Conservation (phyloP, 1,140 invertebrate genomes). For the Drosophila persimilis region DNA sequence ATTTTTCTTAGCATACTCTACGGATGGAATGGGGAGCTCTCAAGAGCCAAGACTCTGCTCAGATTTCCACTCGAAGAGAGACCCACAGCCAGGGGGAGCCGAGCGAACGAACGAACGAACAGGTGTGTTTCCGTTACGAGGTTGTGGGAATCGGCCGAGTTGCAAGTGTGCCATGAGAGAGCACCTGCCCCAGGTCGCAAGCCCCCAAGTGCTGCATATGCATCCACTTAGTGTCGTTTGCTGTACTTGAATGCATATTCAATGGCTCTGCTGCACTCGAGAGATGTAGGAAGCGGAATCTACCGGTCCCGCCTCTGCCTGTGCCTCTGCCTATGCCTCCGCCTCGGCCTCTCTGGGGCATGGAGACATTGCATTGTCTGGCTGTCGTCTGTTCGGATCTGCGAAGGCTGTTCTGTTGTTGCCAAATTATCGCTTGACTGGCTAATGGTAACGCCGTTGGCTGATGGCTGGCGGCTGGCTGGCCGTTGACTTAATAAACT, state of each 20-base stretch:
- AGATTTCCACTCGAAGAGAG: slow-evolving; percentile 14
- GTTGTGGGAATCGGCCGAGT: slow-evolving; percentile 38
- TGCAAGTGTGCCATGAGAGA: slow-evolving; percentile 32
- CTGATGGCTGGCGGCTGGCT: background rate
- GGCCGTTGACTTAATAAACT: slow-evolving; percentile 7
- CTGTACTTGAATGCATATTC: slow-evolving; percentile 68
- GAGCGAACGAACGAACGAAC: background rate
- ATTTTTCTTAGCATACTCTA: slow-evolving; percentile 39
- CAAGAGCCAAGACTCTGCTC: background rate
- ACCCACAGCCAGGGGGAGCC: background rate
- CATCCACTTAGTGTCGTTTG: slow-evolving; percentile 48
- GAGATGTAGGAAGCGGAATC: slow-evolving; percentile 63
- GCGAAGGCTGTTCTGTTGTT: slow-evolving; percentile 33
- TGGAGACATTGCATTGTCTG: no score
- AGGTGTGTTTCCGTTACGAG: slow-evolving; percentile 29
- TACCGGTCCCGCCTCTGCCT: slow-evolving; percentile 20
- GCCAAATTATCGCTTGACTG: slow-evolving; percentile 66
- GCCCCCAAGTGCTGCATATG: slow-evolving; percentile 12
- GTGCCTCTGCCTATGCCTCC: slow-evolving; percentile 8
- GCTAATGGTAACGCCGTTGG: slow-evolving; percentile 34
- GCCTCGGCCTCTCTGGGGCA: background rate
- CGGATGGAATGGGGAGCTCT: slow-evolving; percentile 15
- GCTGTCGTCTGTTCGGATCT: slow-evolving; percentile 1
- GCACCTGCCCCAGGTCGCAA: slow-evolving; percentile 18
- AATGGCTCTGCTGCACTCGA: slow-evolving; percentile 31